Percentiles rank a stretch among this genome's conserved stretches.
Conservation (phyloP, 2,113 vertebrate genomes). For the Pogonocichla stellata region DNA sequence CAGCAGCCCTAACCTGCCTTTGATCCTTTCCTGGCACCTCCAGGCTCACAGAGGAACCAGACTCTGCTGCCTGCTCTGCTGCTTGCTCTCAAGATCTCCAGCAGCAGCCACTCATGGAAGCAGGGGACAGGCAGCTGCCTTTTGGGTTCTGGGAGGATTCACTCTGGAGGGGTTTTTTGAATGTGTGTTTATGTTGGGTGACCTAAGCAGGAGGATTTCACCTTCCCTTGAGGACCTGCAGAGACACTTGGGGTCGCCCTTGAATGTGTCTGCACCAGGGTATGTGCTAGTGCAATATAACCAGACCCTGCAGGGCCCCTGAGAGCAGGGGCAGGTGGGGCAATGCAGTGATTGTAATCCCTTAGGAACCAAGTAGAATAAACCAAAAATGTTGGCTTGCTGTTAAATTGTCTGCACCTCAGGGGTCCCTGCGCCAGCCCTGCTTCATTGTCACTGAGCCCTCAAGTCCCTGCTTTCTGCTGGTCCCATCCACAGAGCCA, state of each 20-base stretch:
- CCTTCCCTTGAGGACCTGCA: background rate
- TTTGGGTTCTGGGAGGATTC: background rate
- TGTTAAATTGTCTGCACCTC: background rate
- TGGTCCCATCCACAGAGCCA: background rate
- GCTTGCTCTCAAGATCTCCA: accelerated
- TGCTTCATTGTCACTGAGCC: accelerated
- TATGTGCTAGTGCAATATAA: background rate
- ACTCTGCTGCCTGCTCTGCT: accelerated
- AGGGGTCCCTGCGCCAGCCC: accelerated
- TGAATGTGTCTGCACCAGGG: background rate
- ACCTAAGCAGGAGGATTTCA: background rate
- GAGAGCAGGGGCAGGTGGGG: background rate
- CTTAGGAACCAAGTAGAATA: slow-evolving; percentile 10
- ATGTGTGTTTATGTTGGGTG: background rate
- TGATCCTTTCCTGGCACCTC: accelerated
- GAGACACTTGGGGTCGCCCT: background rate
- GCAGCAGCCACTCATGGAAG: accelerated
- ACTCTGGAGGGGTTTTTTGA: background rate
- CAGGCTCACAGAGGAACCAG: accelerated
- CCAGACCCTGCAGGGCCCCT: background rate
- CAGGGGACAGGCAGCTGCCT: background rate
- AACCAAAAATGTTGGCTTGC: background rate
- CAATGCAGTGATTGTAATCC: background rate
- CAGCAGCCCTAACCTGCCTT: background rate
- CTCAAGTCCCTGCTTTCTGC: background rate